Percentiles rank a stretch among this genome's conserved stretches.
These are phyloP conservation scores for Brachypalpus laphriformis DNA, from an alignment of 2,888 invertebrate genomes.

Conservation along the genomic window DNA sequence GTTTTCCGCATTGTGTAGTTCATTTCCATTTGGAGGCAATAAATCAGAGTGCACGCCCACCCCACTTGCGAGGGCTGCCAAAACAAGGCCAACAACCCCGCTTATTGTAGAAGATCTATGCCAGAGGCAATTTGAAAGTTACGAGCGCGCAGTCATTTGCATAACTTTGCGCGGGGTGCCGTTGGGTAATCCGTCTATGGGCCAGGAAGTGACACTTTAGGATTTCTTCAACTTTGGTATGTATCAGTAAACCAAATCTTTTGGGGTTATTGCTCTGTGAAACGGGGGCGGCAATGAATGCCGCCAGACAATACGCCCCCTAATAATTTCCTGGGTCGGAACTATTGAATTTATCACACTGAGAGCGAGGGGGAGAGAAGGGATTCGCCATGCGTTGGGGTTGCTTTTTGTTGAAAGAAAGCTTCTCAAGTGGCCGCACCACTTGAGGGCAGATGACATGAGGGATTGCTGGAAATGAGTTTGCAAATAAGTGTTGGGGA, in stretches of 20 bases:
- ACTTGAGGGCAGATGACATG: slow-evolving; percentile 45
- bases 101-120: slow-evolving; percentile 5
- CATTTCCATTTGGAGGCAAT: slow-evolving; percentile 24
- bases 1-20: slow-evolving; percentile 63
- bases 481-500: slow-evolving; percentile 9
- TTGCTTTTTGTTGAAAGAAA: slow-evolving; percentile 12
- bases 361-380: neutral
- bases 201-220: slow-evolving; percentile 52
- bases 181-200: neutral
- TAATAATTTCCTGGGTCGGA: slow-evolving; percentile 66
- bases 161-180: slow-evolving; percentile 19
- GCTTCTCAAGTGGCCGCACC: slow-evolving; percentile 40
- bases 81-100: slow-evolving; percentile 60
- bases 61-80: slow-evolving; percentile 23
- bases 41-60: slow-evolving; percentile 46
- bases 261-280: slow-evolving; percentile 41
- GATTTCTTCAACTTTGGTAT: slow-evolving; percentile 59
- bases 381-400: slow-evolving; percentile 19
- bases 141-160: too few species aligned
- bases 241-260: slow-evolving; percentile 62
- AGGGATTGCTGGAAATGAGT: slow-evolving; percentile 33
- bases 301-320: slow-evolving; percentile 53
- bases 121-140: slow-evolving; percentile 45
- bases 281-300: neutral
- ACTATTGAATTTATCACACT: slow-evolving; percentile 51